Base-by-base conservation (phyloP, 2,113 vertebrate genomes). In the Sapajus apella region DNA sequence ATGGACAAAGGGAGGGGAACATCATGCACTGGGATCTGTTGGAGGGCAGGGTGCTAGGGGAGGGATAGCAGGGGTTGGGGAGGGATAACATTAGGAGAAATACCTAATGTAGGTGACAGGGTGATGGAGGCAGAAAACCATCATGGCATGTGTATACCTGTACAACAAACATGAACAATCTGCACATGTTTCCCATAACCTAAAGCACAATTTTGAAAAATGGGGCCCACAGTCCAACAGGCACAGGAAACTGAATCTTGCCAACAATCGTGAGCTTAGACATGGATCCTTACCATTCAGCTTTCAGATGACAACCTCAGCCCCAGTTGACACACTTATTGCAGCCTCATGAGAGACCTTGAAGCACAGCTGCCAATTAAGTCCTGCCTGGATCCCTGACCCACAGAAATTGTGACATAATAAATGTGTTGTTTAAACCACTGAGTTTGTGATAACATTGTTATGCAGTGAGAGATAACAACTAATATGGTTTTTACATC, bases 301-400 rank as follows among this genome's bases (percentile, higher is more conserved):
- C 45, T 85, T 75, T 90, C 37, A 10, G 61, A 87, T 58, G 56
- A 95, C 81, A 96, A 96, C 66, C 58, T 56, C 92, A 35, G 40
- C n/a, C 68, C 58, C 81, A 35, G 8, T 0, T 27, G n/a, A 77
- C 47, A 79, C 37, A 12, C 0, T 45, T 18, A n/a, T 40, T 43
- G 73, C 17, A 80, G 55, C 17, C 17, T 64, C 25, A 8, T 20
- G 40, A 79, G 32, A 80, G 75, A 66, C 50, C 61, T 56, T 50
- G 16, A 75, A 75, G 13, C 3, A 70, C 18, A 30, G 2, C 18
- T 14, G 25, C 47, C 32, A n/a, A 0, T 43, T 32, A 83, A 94
- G 20, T 35, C 43, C 27, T 37, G 9, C 56, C 80, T 87, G 35
- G 16, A 52, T 43, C 70, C 23, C 43, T 73, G 50, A 83, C 12